Percentiles rank a stretch among this genome's conserved stretches.
Evolutionary conservation across 2,113 vertebrate species (phyloP).

Genomic region (Grammatotria lemairii): DNA sequence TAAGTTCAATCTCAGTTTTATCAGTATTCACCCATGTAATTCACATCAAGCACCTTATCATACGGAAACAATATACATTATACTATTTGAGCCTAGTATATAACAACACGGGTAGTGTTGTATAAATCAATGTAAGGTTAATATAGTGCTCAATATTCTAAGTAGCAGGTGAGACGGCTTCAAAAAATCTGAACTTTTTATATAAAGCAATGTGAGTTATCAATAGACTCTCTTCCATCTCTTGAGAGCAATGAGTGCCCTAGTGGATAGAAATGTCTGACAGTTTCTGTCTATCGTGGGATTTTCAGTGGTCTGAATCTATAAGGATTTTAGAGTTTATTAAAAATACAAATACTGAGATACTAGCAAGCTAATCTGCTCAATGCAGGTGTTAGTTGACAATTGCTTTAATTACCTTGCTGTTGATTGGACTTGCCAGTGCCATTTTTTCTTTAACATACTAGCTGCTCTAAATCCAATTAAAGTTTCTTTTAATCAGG

Average conservation of each 20-base stretch:
- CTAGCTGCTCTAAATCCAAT: neutral
- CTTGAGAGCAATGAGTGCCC: neutral
- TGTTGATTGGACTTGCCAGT: neutral
- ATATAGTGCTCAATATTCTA: neutral
- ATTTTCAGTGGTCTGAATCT: neutral
- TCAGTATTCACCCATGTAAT: neutral
- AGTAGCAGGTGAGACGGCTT: neutral
- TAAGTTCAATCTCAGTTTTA: neutral
- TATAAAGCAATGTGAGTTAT: neutral
- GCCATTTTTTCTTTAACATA: neutral
- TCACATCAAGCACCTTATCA: neutral
- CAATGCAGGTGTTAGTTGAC: neutral
- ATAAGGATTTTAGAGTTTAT: neutral
- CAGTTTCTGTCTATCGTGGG: neutral
- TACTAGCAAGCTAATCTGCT: neutral
- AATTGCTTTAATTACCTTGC: neutral
- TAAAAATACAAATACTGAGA: neutral
- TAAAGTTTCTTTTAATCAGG: neutral
- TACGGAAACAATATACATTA: neutral
- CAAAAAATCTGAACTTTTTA: neutral
- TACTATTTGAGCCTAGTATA: neutral
- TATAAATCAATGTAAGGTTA: neutral
- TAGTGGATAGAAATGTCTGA: constrained; percentile 8
- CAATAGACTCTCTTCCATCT: neutral
- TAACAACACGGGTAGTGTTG: neutral